Conservation (phyloP, 2,888 invertebrate species). For the Tanytarsus gracilentus region DNA sequence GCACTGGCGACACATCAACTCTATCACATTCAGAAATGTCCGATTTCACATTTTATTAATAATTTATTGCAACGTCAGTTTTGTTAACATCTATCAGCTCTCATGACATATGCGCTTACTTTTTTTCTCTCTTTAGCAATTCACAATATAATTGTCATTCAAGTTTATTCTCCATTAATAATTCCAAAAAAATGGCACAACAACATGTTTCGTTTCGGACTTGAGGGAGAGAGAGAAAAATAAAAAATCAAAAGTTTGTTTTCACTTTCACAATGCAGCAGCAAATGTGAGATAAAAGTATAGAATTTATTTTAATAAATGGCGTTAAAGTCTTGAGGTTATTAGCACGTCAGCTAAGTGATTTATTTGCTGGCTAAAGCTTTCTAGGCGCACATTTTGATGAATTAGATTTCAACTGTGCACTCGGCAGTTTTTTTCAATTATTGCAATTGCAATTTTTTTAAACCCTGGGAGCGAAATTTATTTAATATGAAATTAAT, state of each 20-base stretch:
- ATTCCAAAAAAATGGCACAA: not conserved
- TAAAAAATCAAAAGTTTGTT: constrained; percentile 20
- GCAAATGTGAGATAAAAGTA: not conserved
- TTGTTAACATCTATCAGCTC: constrained; percentile 3
- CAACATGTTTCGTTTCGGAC: not conserved
- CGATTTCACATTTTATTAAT: constrained; percentile 2
- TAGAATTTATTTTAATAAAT: not conserved
- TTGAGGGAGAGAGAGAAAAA: not conserved
- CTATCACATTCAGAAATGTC: too few species aligned
- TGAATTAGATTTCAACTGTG: not conserved
- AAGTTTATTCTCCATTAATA: not conserved
- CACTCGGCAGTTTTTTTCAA: not conserved
- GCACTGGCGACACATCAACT: too few species aligned
- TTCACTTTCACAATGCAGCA: constrained; percentile 27
- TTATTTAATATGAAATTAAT: too few species aligned
- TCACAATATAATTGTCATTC: not conserved
- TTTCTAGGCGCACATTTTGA: not conserved
- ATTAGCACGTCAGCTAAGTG: constrained; percentile 24
- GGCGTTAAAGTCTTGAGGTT: constrained; percentile 21
- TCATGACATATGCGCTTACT: constrained; percentile 2
- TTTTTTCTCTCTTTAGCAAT: not conserved
- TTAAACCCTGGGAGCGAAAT: too few species aligned
- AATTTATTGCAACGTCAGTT: constrained; percentile 7
- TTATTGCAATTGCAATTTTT: not conserved
- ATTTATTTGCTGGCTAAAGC: constrained; percentile 17